A percentile compares a stretch with the other conserved stretches of the same genome.
Conservation (phyloP, 2,797 vertebrate species). For the Sandelia bainsii region DNA sequence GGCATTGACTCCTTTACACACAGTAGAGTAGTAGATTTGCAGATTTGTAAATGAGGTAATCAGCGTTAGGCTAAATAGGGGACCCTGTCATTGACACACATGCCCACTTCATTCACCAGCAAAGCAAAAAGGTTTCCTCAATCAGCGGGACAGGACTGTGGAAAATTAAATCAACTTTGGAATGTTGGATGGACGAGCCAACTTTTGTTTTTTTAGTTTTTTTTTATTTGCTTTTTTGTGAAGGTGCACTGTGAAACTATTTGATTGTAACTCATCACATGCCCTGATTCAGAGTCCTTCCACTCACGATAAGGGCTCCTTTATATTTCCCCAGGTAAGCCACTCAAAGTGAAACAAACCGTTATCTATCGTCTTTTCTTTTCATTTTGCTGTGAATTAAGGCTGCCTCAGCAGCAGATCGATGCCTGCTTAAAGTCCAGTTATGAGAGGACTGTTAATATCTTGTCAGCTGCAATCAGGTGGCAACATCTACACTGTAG, state of each 20-base stretch:
- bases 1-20: slow-evolving; percentile 84
- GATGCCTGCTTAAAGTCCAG: slow-evolving; percentile 76
- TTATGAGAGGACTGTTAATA: slow-evolving; percentile 79
- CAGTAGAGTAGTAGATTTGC: slow-evolving; percentile 87
- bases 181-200: slow-evolving; percentile 80
- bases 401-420: slow-evolving; percentile 74
- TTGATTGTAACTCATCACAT: slow-evolving; percentile 83
- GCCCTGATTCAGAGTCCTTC: slow-evolving; percentile 79
- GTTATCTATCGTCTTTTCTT: slow-evolving; percentile 24
- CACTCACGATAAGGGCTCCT: slow-evolving; percentile 68
- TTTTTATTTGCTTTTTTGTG: slow-evolving; percentile 19
- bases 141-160: slow-evolving; percentile 72
- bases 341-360: slow-evolving; percentile 73
- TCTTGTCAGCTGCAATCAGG: slow-evolving; percentile 76
- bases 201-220: slow-evolving; percentile 41
- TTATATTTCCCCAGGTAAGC: slow-evolving; percentile 73
- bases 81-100: slow-evolving; percentile 80
- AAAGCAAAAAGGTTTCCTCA: slow-evolving; percentile 59
- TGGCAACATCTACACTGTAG: slow-evolving; percentile 80
- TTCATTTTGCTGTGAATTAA: slow-evolving; percentile 67
- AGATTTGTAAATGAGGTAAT: slow-evolving; percentile 89
- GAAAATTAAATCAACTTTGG: slow-evolving; percentile 78
- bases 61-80: slow-evolving; percentile 81
- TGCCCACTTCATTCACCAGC: slow-evolving; percentile 77
- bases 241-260: slow-evolving; percentile 80